Evolutionary conservation across 2,888 invertebrate genomes (phyloP).

Genomic region (Ennomos quercinarius): DNA sequence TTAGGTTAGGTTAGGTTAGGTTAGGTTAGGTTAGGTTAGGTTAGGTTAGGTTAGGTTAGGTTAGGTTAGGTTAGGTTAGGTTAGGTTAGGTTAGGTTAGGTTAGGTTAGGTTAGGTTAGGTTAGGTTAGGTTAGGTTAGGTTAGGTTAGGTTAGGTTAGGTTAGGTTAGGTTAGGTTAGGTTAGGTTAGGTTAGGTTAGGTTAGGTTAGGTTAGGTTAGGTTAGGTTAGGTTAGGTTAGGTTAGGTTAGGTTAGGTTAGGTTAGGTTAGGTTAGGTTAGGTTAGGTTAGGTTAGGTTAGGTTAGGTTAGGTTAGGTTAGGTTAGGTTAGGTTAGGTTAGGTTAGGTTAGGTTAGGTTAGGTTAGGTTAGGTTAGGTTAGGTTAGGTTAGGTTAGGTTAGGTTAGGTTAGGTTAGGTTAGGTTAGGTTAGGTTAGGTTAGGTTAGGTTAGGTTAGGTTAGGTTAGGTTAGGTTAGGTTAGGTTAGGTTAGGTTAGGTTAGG

Average conservation of each 20-base stretch:
- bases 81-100: slow-evolving; percentile 22
- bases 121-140: slow-evolving; percentile 22
- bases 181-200: slow-evolving; percentile 30
- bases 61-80: slow-evolving; percentile 21
- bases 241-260: slow-evolving; percentile 33
- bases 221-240: slow-evolving; percentile 32
- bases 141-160: slow-evolving; percentile 19
- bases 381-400: slow-evolving; percentile 33
- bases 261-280: slow-evolving; percentile 31
- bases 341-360: slow-evolving; percentile 41
- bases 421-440: slow-evolving; percentile 33
- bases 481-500: slow-evolving; percentile 24
- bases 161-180: slow-evolving; percentile 24
- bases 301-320: slow-evolving; percentile 26
- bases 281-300: slow-evolving; percentile 29
- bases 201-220: slow-evolving; percentile 30
- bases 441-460: slow-evolving; percentile 25
- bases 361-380: slow-evolving; percentile 35
- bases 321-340: slow-evolving; percentile 38
- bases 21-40: slow-evolving; percentile 21
- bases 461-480: slow-evolving; percentile 25
- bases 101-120: slow-evolving; percentile 22
- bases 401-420: slow-evolving; percentile 34
- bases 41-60: slow-evolving; percentile 21
- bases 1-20: slow-evolving; percentile 21